phyloP scores from a whole-genome alignment of 2,797 vertebrate genomes.

The Paramormyrops hopkinsi region DNA sequence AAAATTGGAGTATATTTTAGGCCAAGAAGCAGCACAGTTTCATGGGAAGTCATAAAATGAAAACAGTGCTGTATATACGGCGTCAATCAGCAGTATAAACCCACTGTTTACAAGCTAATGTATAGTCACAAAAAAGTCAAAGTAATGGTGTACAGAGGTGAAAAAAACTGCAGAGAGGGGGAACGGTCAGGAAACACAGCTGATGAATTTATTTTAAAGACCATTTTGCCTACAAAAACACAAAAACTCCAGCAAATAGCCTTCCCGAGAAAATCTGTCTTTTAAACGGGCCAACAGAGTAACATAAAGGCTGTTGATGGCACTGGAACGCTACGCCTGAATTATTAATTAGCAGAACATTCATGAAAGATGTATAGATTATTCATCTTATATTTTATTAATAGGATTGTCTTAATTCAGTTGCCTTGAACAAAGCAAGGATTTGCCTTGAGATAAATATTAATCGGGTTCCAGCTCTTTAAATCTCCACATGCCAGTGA shows the following conservation, averaged over 20 bases:
- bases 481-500: neutral
- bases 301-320: slow-evolving; percentile 53
- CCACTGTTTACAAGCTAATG: neutral
- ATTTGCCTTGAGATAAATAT: slow-evolving; percentile 65
- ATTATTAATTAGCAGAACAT: slow-evolving; percentile 55
- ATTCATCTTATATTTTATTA: slow-evolving; percentile 69
- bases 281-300: slow-evolving; percentile 32
- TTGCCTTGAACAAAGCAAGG: slow-evolving; percentile 58
- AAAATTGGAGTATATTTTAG: neutral
- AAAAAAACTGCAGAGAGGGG: neutral
- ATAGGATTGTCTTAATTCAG: slow-evolving; percentile 68
- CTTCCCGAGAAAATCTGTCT: slow-evolving; percentile 29
- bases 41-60: neutral
- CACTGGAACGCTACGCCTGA: slow-evolving; percentile 51
- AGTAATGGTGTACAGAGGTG: neutral
- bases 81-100: neutral
- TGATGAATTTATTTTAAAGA: neutral
- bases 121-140: neutral
- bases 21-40: neutral
- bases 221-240: neutral
- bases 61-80: neutral
- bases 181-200: neutral
- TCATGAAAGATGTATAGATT: slow-evolving; percentile 68
- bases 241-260: neutral
- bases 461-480: slow-evolving; percentile 40